Base-by-base conservation (phyloP, 2,888 invertebrate genomes). In the Megamerina dolium region DNA sequence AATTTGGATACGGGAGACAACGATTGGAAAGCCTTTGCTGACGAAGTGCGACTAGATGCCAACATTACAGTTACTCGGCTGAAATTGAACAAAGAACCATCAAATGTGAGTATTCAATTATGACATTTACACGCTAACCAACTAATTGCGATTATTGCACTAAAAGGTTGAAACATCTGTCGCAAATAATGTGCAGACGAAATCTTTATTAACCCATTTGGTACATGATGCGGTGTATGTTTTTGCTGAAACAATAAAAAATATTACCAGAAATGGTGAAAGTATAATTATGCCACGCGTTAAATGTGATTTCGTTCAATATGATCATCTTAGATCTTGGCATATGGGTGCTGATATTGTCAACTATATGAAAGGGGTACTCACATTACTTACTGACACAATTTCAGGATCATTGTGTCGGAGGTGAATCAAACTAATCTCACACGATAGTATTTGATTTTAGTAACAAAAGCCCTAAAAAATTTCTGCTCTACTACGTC, bases 211-310 rank as follows among this genome's bases (percentile, higher is more conserved):
- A 1, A 56, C 56, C 2, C 60, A 66, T 39, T 74, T 95, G 54
- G 87, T 94, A 79, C 92, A 92, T 70, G 95, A 96, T 65, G 93
- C 93, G 2, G 89, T 95, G 29, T 85, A 87, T 70, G 77, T 95
- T 52, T 92, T 94, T 69, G 86, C 89, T 34, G 86, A 85, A 68
- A 56, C 67, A 31, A 45, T 67, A 45, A 51, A 49, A 5, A 66
- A 66, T 40, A 55, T 63, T 38, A 58, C 55, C 32, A 46, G 45
- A 33, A 55, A 53, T 20, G 60, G 58, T 43, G 58, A 55, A 10
- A 53, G 66, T 42, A n/a, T n/a, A n/a, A 16, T 42, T 12, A 41
- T 54, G 49, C 64, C 67, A 3, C 49, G 57, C 3, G 54, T 56
- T 30, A 53, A 44, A 29, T 65, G 66, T 17, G 59, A 58, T 12